A percentile compares a stretch with the other conserved stretches of the same genome.
phyloP scores from a whole-genome alignment of 1,140 invertebrate genomes.

The Theocolax elegans region DNA sequence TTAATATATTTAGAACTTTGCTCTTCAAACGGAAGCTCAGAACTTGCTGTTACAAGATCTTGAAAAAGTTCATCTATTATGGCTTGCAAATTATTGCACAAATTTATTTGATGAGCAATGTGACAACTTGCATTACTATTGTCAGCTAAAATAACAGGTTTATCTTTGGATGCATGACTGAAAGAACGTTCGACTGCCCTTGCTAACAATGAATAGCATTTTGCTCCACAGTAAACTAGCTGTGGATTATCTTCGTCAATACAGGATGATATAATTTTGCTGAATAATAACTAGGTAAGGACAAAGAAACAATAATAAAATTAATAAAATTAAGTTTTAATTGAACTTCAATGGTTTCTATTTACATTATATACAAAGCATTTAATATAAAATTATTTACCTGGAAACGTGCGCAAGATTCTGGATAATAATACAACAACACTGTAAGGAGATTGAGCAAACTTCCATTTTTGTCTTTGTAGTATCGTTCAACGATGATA shows the following conservation, averaged over 20 bases:
- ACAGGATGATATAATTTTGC: constrained; percentile 14
- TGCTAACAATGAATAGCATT: constrained; percentile 30
- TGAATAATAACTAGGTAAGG: constrained; percentile 3
- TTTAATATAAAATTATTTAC: constrained; percentile 10
- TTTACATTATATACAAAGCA: neutral
- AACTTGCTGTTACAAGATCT: constrained; percentile 5
- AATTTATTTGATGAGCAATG: constrained; percentile 29
- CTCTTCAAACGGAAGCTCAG: neutral
- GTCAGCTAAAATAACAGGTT: neutral
- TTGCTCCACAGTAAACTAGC: constrained; percentile 10
- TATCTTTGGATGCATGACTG: neutral
- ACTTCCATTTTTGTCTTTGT: neutral
- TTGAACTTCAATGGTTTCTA: neutral
- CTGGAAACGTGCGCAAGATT: constrained; percentile 27
- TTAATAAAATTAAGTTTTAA: neutral
- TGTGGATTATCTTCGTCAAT: constrained; percentile 3
- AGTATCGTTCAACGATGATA: neutral
- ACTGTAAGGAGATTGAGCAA: constrained; percentile 8
- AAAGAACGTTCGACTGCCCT: constrained; percentile 23
- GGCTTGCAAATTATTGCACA: constrained; percentile 16
- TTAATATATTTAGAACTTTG: neutral
- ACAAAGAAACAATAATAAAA: neutral
- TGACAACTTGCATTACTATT: constrained; percentile 21
- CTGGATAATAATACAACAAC: constrained; percentile 25
- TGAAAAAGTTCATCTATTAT: constrained; percentile 33